These are phyloP conservation scores for Lepidocolaptes lacrymiger DNA, from an alignment of 2,797 vertebrate species.

Conservation along the genomic window DNA sequence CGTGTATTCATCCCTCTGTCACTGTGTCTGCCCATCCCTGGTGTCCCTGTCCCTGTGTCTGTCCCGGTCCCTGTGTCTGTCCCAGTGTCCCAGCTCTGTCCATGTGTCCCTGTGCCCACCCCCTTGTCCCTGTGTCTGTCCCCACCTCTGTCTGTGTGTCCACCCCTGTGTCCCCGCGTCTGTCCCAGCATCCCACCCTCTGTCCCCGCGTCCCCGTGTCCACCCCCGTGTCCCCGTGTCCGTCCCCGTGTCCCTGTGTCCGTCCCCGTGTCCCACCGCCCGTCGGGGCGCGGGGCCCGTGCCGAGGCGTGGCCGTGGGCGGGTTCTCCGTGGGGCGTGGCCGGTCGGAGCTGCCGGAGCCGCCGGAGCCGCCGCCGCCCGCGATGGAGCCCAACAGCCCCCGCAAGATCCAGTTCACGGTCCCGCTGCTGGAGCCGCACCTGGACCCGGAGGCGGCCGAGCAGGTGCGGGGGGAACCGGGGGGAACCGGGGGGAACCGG, in stretches of 20 bases:
- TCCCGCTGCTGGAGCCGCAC: background rate
- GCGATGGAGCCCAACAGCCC: background rate
- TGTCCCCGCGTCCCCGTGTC: no score
- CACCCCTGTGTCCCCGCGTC: background rate
- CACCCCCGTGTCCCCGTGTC: background rate
- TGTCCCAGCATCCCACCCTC: no score
- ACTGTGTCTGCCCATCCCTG: no score
- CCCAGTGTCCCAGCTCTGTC: background rate
- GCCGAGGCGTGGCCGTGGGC: background rate
- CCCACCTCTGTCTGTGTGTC: background rate
- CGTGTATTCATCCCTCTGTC: no score
- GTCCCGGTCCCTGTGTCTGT: background rate
- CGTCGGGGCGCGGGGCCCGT: no score
- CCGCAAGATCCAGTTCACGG: background rate
- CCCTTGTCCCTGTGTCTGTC: fast-evolving
- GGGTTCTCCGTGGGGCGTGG: background rate
- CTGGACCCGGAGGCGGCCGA: background rate
- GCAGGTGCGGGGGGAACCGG: background rate
- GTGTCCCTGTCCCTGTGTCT: background rate
- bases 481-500: background rate
- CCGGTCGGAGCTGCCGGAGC: background rate
- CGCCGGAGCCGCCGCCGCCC: background rate
- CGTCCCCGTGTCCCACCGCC: no score
- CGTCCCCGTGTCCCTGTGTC: no score
- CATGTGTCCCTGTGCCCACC: background rate